Evolutionary conservation across 2,888 invertebrate genomes (phyloP), one percentile per base, ranked within the genome.

Genomic region (Halictus quadricinctus): DNA sequence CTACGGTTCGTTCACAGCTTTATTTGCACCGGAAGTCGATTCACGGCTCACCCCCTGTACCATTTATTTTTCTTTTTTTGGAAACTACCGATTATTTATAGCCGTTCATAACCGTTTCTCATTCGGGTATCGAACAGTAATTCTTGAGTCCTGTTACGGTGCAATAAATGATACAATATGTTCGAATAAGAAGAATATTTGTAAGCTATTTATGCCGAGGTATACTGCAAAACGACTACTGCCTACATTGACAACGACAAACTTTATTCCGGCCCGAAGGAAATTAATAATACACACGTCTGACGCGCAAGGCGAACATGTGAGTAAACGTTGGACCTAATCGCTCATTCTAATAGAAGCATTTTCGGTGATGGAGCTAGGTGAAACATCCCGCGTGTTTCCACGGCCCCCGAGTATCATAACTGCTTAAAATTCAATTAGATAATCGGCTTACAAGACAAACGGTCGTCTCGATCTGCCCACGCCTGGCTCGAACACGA

Each of bases 361-460:
- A 5, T n/a, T 58, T 58, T 58, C 4, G 48, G 15, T 0, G 13
- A 13, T 48, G 15, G 15, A 48, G 48, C 15, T 48, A 58, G 58
- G 58, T 15, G 29, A 64, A 25, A 64, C 29, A 15, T 29, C 64
- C 25, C 29, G 36, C 18, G 36, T 66, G 10, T 66, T 36, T 36
- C 10, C 36, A 66, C 18, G 66, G 12, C 18, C 18, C 18, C 36
- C 0, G 8, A 18, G 36, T 66, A 66, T 66, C 36, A 66, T 36
- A 41, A 66, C 43, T 70, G 70, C n/a, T 70, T 43, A 70, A 70
- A 43, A 70, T 43, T 66, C 36, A 66, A 36, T 66, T 36, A 66
- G 54, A 54, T 74, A 58, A 74, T 58, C 74, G 41, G 36, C n/a
- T 74, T 74, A 74, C 73, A 73, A 50, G 50, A 36, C 54, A 58